A percentile compares a stretch with the other conserved stretches of the same genome.
Conservation (phyloP, 2,113 vertebrate species). For the Sturnira hondurensis region DNA sequence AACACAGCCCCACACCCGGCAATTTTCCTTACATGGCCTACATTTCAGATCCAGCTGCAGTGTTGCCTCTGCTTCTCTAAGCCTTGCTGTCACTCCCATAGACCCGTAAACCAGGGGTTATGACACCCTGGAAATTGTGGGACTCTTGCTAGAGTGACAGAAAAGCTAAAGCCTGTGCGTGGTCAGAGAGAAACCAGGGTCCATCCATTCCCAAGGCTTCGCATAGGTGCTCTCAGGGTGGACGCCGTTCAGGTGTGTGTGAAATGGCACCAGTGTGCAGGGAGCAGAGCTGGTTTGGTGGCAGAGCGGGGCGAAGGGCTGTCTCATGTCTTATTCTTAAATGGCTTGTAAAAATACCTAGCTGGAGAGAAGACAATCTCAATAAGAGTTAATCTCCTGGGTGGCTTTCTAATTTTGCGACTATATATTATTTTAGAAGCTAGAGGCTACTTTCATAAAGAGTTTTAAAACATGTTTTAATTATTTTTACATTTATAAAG, state of each 20-base stretch:
- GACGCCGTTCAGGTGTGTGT: neutral
- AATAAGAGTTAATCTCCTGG: neutral
- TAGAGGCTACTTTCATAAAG: neutral
- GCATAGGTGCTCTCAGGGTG: rapidly evolving
- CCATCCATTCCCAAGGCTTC: neutral
- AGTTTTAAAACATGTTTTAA: neutral
- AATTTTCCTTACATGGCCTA: neutral
- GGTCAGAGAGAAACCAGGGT: neutral
- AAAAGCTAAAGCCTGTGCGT: neutral
- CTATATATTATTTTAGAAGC: neutral
- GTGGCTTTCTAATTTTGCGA: neutral
- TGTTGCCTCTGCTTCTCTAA: neutral
- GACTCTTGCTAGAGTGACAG: neutral
- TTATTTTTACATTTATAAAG: neutral
- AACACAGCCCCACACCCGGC: neutral
- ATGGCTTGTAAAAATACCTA: neutral
- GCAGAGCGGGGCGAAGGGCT: neutral
- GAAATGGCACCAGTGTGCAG: neutral
- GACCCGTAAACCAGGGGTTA: neutral
- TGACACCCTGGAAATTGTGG: neutral
- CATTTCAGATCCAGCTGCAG: too few species aligned
- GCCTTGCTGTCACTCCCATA: neutral
- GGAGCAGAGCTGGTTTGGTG: neutral
- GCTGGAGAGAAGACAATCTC: neutral
- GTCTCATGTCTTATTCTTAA: neutral